Evolutionary conservation across 1,140 invertebrate genomes (phyloP).

Genomic region (Brachionus rubens): DNA sequence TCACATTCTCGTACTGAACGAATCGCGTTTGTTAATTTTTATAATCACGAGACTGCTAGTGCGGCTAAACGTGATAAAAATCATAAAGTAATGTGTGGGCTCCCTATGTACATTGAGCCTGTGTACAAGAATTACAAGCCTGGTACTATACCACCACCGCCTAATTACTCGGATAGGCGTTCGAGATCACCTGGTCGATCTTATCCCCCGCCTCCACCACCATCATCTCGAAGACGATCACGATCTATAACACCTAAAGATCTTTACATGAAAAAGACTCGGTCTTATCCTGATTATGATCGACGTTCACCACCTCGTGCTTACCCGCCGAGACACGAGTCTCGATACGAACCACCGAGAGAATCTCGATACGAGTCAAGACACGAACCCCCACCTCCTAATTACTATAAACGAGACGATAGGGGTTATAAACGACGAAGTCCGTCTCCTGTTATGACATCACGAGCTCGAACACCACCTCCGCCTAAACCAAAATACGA

Average conservation of each 20-base stretch:
- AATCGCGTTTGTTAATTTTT: conserved; percentile 34
- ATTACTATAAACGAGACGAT: too few species aligned
- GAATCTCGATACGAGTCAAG: too few species aligned
- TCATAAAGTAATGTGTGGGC: conserved; percentile 3
- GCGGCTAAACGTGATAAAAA: conserved; percentile 11
- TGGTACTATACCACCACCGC: not conserved
- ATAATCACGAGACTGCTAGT: not conserved
- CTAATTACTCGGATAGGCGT: not conserved
- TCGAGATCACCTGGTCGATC: not conserved
- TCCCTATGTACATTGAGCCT: conserved; percentile 29
- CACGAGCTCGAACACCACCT: not conserved
- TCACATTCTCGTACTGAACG: not conserved
- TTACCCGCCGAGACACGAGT: too few species aligned
- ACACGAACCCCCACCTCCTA: too few species aligned
- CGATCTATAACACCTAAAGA: too few species aligned
- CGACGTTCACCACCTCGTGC: too few species aligned
- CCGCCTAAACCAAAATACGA: not conserved
- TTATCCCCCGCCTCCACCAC: not conserved
- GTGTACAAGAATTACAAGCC: conserved; percentile 26
- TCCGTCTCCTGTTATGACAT: too few species aligned
- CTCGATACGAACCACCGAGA: too few species aligned
- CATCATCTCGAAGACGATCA: not conserved
- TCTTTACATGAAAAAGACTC: too few species aligned
- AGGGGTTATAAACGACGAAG: too few species aligned
- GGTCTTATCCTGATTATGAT: too few species aligned